Evolutionary conservation across 1,140 invertebrate genomes (phyloP).

Genomic region (Aphelenchoides fujianensis): DNA sequence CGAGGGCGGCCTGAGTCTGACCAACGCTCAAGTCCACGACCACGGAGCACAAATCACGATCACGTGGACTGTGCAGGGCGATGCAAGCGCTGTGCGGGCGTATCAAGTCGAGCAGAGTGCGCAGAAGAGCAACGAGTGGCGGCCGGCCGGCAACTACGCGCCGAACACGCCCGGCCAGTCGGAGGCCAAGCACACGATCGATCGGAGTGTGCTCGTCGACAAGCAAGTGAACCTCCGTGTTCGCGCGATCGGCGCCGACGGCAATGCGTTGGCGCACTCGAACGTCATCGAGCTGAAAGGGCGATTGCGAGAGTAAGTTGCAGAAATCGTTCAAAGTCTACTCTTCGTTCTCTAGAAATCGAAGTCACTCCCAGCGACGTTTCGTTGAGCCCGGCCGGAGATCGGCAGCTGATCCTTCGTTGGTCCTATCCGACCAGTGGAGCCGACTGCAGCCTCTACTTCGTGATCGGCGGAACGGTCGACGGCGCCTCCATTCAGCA

Average conservation of each 20-base stretch:
- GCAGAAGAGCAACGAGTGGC: conserved; percentile 24
- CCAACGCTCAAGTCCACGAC: conserved; percentile 46
- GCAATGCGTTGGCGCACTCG: conserved; percentile 33
- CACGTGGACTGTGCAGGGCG: conserved; percentile 50
- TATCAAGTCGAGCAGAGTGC: conserved; percentile 56
- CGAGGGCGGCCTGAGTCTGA: conserved; percentile 24
- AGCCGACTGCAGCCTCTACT: conserved; percentile 37
- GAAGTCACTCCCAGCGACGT: conserved; percentile 32
- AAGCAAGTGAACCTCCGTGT: conserved; percentile 40
- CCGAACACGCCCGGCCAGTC: conserved; percentile 22
- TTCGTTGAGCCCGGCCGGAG: conserved; percentile 1
- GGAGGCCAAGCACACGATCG: conserved; percentile 21
- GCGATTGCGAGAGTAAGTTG: conserved; percentile 31
- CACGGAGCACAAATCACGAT: conserved; percentile 39
- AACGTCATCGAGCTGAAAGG: conserved; percentile 20
- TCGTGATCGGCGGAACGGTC: conserved; percentile 44
- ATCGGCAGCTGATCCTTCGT: conserved; percentile 30
- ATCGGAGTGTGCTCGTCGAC: conserved; percentile 1
- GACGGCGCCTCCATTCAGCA: conserved; percentile 38
- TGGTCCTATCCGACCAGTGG: conserved; percentile 36
- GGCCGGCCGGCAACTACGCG: conserved; percentile 40
- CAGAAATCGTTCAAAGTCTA: background rate
- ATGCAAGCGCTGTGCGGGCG: conserved; percentile 39
- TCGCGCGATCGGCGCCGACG: conserved; percentile 39
- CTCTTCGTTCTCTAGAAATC: conserved; percentile 32